These are phyloP conservation scores for Catharus ustulatus DNA, from an alignment of 2,797 vertebrate species.

Conservation along the genomic window DNA sequence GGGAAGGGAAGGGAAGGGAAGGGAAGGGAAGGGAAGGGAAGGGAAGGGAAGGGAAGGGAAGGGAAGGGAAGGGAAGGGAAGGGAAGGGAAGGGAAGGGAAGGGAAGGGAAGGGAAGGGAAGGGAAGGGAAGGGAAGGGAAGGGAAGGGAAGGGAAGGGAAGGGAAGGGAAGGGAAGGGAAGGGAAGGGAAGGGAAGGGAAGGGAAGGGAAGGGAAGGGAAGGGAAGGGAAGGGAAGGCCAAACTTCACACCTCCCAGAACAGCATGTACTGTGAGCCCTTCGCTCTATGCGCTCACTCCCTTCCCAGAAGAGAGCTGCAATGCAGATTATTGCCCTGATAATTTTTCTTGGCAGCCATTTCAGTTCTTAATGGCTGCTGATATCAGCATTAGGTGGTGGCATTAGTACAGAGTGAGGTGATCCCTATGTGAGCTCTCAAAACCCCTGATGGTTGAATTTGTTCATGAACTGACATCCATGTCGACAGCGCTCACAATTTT, in stretches of 20 bases:
- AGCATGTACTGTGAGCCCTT: not conserved
- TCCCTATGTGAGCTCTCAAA: not conserved
- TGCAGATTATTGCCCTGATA: not conserved
- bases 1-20: too few relatives aligned
- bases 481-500: not conserved
- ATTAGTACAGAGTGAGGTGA: not conserved
- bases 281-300: not conserved
- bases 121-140: not conserved
- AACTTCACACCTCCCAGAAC: not conserved
- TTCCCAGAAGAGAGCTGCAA: not conserved
- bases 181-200: not conserved
- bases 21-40: not conserved
- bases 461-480: not conserved
- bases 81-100: not conserved
- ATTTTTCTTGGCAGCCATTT: not conserved
- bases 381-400: not conserved
- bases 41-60: too few relatives aligned
- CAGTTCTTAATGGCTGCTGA: not conserved
- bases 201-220: not conserved
- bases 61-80: not conserved
- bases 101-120: too few relatives aligned
- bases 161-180: not conserved
- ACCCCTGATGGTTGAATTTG: not conserved
- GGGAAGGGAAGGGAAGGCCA: too few relatives aligned
- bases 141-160: not conserved